phyloP scores from a whole-genome alignment of 92 coral and sea anemone species.

The Galaxea fascicularis region DNA sequence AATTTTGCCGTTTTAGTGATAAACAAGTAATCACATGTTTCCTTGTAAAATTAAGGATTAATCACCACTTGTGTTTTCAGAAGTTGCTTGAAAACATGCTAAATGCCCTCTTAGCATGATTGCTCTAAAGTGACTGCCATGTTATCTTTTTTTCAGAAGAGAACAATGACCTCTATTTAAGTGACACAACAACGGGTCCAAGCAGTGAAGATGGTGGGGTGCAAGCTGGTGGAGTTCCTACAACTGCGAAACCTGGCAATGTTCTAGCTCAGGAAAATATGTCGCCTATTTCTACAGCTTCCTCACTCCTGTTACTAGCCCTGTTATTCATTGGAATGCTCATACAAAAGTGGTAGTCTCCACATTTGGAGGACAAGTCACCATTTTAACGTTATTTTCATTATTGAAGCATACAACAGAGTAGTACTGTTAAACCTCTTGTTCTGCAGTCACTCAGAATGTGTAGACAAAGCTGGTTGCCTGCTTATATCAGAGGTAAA shows the following conservation, averaged over 20 bases:
- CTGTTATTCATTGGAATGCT: conserved; percentile 7
- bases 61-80: too few relatives aligned
- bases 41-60: too few relatives aligned
- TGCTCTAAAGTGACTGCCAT: neutral
- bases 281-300: neutral
- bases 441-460: neutral
- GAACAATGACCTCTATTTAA: neutral
- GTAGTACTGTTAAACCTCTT: neutral
- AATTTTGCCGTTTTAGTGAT: too few relatives aligned
- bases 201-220: neutral
- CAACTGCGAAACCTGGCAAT: neutral
- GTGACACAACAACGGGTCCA: neutral
- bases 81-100: too few relatives aligned
- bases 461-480: too few relatives aligned
- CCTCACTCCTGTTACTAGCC: neutral
- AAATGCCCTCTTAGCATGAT: neutral
- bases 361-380: neutral
- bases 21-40: too few relatives aligned
- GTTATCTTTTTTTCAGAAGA: neutral
- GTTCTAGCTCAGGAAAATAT: conserved; percentile 21
- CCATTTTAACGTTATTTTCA: neutral
- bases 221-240: conserved; percentile 1
- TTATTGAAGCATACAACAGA: neutral
- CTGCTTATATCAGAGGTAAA: too few relatives aligned
- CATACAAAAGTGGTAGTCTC: neutral